Percentiles rank a stretch among this genome's conserved stretches.
phyloP scores from a whole-genome alignment of 2,888 invertebrate species.

The Drosophila colorata region DNA sequence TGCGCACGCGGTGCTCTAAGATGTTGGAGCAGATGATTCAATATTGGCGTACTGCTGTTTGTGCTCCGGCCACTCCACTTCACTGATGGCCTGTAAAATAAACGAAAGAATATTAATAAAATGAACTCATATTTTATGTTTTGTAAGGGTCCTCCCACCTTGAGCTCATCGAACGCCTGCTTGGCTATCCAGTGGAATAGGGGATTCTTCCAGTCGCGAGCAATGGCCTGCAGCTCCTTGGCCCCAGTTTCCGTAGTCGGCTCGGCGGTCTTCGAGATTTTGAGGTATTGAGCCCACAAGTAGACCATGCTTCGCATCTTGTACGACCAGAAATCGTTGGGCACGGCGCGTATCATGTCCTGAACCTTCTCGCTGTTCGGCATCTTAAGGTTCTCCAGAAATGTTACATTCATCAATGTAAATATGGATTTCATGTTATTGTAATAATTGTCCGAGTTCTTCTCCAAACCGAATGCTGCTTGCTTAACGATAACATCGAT shows the following conservation, averaged over 20 bases:
- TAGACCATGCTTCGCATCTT: constrained; percentile 69
- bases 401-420: constrained; percentile 63
- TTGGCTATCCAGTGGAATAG: constrained; percentile 67
- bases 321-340: constrained; percentile 61
- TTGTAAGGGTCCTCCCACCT: constrained; percentile 41
- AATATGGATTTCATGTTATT: constrained; percentile 65
- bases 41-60: constrained; percentile 40
- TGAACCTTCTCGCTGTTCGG: constrained; percentile 52
- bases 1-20: constrained; percentile 15
- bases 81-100: constrained; percentile 62
- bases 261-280: constrained; percentile 47
- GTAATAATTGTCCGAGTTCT: constrained; percentile 66
- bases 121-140: not conserved
- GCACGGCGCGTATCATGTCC: constrained; percentile 62
- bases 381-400: constrained; percentile 59
- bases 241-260: constrained; percentile 41
- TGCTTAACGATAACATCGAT: constrained; percentile 56
- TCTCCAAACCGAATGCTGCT: constrained; percentile 56
- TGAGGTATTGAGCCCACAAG: constrained; percentile 59
- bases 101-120: not conserved
- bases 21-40: constrained; percentile 33
- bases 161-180: constrained; percentile 59
- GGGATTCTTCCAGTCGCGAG: constrained; percentile 61
- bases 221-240: constrained; percentile 56
- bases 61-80: constrained; percentile 69